These are phyloP conservation scores for Polydesmus complanatus DNA, from an alignment of 2,888 invertebrate species.

Conservation along the genomic window DNA sequence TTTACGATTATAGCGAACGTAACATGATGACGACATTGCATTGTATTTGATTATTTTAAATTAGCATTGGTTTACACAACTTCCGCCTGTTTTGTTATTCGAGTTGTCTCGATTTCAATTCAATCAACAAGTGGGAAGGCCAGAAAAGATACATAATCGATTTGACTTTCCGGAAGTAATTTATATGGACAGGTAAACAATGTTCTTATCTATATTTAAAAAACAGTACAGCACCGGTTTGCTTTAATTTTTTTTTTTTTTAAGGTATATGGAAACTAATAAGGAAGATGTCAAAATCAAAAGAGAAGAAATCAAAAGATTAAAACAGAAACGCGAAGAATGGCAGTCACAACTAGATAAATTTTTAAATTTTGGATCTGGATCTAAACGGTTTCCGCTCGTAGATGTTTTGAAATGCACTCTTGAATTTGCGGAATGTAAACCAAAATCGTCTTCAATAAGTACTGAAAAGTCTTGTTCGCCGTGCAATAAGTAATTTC, in stretches of 20 bases:
- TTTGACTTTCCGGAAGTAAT: conserved; percentile 35
- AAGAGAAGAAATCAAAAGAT: conserved; percentile 30
- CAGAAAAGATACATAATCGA: conserved; percentile 37
- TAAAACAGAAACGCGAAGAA: conserved; percentile 29
- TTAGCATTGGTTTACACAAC: conserved; percentile 35
- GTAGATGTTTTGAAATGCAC: conserved; percentile 33
- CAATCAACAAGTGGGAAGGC: conserved; percentile 33
- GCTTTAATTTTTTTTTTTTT: conserved; percentile 3
- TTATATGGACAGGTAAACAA: conserved; percentile 34
- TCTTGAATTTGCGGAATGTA: conserved; percentile 33
- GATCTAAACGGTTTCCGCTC: conserved; percentile 32
- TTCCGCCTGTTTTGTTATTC: conserved; percentile 36
- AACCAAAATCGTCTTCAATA: conserved; percentile 18
- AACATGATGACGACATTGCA: conserved; percentile 7
- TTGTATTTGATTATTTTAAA: conserved; percentile 16
- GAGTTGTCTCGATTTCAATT: conserved; percentile 36
- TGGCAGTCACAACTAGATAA: conserved; percentile 31
- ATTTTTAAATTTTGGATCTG: conserved; percentile 32
- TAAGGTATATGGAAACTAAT: conserved; percentile 34
- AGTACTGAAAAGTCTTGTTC: conserved; percentile 33
- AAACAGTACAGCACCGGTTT: too few relatives aligned
- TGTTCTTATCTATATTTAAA: not conserved
- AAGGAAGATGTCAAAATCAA: conserved; percentile 31
- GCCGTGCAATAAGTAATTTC: conserved; percentile 21
- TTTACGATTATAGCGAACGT: not conserved